Percentiles rank a stretch among this genome's conserved stretches.
These are phyloP conservation scores for Pammene fasciana DNA, from an alignment of 2,888 invertebrate species.

Conservation along the genomic window DNA sequence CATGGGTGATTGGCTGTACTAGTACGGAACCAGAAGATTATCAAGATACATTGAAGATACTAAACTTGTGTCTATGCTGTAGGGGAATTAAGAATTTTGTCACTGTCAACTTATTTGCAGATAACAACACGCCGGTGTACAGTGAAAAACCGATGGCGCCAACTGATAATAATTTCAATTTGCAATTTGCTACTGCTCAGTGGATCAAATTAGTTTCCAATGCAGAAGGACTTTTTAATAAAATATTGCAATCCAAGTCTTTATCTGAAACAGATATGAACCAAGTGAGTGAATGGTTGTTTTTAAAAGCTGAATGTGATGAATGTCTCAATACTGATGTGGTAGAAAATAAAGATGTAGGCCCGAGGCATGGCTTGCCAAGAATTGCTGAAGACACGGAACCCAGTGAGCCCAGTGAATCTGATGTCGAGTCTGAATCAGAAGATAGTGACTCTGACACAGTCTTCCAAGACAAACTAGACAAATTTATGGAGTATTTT, in stretches of 20 bases:
- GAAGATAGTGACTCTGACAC: constrained; percentile 84
- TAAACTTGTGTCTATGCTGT: constrained; percentile 86
- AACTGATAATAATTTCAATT: constrained; percentile 83
- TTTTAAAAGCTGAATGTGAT: constrained; percentile 93
- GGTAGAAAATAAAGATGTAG: constrained; percentile 72
- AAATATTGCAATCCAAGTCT: constrained; percentile 87
- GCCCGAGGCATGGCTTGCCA: constrained; percentile 74
- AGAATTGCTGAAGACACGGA: constrained; percentile 82
- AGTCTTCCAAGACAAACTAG: constrained; percentile 88
- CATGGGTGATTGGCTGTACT: constrained; percentile 88
- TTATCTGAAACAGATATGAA: constrained; percentile 88
- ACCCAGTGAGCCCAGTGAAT: constrained; percentile 84
- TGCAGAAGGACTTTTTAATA: constrained; percentile 92
- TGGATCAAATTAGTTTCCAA: constrained; percentile 92
- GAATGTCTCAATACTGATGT: constrained; percentile 88
- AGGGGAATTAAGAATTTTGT: constrained; percentile 88
- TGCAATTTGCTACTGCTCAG: constrained; percentile 92
- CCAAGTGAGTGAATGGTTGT: constrained; percentile 91
- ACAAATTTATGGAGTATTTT: constrained; percentile 88
- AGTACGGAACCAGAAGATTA: constrained; percentile 87
- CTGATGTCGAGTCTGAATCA: constrained; percentile 85
- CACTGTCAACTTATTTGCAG: constrained; percentile 87
- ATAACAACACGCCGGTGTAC: constrained; percentile 84
- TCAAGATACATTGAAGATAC: constrained; percentile 86
- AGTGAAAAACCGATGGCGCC: constrained; percentile 67